Conservation (phyloP, 1,140 invertebrate species). For the Dendrolimus punctatus region DNA sequence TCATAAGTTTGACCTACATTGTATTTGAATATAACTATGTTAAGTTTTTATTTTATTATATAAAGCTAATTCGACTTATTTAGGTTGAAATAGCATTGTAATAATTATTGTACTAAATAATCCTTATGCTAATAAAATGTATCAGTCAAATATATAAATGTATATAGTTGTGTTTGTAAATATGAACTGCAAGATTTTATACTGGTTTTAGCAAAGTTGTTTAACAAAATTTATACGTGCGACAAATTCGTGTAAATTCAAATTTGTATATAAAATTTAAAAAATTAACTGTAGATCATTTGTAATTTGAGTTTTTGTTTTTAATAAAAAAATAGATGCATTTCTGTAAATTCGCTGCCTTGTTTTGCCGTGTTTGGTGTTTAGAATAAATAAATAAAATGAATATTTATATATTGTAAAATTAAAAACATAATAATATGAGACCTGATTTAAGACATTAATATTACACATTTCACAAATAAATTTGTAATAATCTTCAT, state of each 20-base stretch:
- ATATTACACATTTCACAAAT: slow-evolving; percentile 15
- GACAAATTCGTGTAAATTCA: neutral
- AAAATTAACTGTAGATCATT: neutral
- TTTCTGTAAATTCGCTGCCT: slow-evolving; percentile 41
- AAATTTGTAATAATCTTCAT: neutral
- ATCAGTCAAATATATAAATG: no score
- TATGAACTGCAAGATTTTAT: no score
- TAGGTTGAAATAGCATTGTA: no score
- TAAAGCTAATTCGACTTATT: no score
- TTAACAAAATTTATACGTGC: no score
- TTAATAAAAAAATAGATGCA: slow-evolving; percentile 17
- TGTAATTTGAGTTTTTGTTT: slow-evolving; percentile 7
- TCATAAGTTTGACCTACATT: no score
- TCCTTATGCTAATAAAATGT: no score
- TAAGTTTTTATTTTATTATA: no score
- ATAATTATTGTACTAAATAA: no score
- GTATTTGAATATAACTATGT: no score
- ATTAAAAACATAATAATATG: slow-evolving; percentile 16
- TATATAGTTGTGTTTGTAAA: no score
- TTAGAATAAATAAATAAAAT: slow-evolving; percentile 10
- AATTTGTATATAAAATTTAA: slow-evolving; percentile 2
- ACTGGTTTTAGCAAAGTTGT: no score
- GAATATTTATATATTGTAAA: neutral
- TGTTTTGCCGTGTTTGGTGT: slow-evolving; percentile 58
- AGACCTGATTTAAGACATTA: slow-evolving; percentile 29